These are phyloP conservation scores for Platyscapa corneri DNA, from an alignment of 1,140 invertebrate species.

Conservation along the genomic window DNA sequence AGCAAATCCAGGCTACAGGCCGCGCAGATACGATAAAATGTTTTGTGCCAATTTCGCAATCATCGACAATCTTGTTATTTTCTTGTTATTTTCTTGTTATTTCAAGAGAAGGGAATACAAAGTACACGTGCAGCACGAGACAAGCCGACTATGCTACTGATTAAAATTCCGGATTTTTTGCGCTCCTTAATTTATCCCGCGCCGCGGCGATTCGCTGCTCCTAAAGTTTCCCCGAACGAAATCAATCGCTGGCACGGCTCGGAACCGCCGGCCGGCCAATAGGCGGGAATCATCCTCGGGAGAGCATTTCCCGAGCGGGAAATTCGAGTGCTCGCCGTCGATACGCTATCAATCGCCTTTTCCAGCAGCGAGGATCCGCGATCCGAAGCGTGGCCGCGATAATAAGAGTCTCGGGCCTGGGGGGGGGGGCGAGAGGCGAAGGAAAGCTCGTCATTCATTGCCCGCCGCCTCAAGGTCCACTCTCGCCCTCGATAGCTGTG, in stretches of 20 bases:
- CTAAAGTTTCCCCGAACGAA: too few relatives aligned
- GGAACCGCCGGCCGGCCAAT: too few relatives aligned
- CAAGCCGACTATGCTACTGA: not conserved
- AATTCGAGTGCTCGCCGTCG: too few relatives aligned
- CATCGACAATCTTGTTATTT: not conserved
- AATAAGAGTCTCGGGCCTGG: not conserved
- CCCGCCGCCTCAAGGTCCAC: not conserved
- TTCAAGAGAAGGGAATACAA: not conserved
- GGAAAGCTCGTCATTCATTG: slow-evolving; percentile 1
- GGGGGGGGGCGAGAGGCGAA: not conserved
- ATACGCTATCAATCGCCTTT: not conserved
- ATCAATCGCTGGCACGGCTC: too few relatives aligned
- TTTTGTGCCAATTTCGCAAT: slow-evolving; percentile 36
- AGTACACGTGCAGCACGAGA: not conserved
- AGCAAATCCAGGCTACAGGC: not conserved
- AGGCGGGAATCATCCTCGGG: too few relatives aligned
- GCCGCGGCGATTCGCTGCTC: too few relatives aligned
- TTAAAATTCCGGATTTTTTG: slow-evolving; percentile 3
- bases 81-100: too few relatives aligned
- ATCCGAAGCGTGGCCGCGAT: not conserved
- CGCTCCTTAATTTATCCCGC: not conserved
- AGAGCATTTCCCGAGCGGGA: not conserved
- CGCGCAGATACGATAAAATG: not conserved
- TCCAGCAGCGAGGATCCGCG: not conserved
- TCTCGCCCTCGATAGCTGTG: not conserved